phyloP scores from a whole-genome alignment of 1,140 invertebrate species.

The Hydropsyche tenuis region DNA sequence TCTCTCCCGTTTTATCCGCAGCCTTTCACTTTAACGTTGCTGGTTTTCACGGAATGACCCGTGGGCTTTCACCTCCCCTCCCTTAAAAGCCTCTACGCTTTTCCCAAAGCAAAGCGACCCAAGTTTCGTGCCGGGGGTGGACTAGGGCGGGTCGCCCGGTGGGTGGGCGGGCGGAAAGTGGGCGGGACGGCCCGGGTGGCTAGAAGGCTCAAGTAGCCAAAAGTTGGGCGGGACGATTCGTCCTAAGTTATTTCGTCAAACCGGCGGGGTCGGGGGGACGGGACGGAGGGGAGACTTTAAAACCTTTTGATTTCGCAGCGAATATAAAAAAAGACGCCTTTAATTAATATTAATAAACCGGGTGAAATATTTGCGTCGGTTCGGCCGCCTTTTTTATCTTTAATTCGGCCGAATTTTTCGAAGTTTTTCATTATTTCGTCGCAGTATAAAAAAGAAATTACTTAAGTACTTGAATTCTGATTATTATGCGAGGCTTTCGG shows the following conservation, averaged over 20 bases:
- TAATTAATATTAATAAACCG: slow-evolving; percentile 25
- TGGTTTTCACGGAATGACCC: slow-evolving; percentile 33
- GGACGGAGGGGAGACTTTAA: not conserved
- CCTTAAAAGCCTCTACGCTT: slow-evolving; percentile 9
- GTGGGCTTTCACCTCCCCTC: slow-evolving; percentile 31
- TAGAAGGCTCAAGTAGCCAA: slow-evolving; percentile 20
- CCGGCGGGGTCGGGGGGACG: not conserved
- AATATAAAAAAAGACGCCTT: not conserved
- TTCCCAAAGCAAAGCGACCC: slow-evolving; percentile 20
- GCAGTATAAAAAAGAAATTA: slow-evolving; percentile 13
- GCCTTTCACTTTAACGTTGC: slow-evolving; percentile 35
- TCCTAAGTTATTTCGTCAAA: slow-evolving; percentile 37
- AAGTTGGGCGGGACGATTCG: slow-evolving; percentile 35
- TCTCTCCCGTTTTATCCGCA: slow-evolving; percentile 27
- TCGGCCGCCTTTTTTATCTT: not conserved
- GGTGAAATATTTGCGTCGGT: not conserved
- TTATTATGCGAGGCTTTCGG: slow-evolving; percentile 17
- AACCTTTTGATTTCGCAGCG: slow-evolving; percentile 17
- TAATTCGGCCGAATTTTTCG: not conserved
- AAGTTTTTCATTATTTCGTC: slow-evolving; percentile 27
- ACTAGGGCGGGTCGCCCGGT: not conserved
- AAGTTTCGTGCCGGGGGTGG: slow-evolving; percentile 17
- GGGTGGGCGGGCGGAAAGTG: not conserved
- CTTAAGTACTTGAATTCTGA: slow-evolving; percentile 25
- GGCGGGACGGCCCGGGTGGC: not conserved